Conservation (phyloP, 2,888 invertebrate genomes). For the Drosophila longiperda region DNA sequence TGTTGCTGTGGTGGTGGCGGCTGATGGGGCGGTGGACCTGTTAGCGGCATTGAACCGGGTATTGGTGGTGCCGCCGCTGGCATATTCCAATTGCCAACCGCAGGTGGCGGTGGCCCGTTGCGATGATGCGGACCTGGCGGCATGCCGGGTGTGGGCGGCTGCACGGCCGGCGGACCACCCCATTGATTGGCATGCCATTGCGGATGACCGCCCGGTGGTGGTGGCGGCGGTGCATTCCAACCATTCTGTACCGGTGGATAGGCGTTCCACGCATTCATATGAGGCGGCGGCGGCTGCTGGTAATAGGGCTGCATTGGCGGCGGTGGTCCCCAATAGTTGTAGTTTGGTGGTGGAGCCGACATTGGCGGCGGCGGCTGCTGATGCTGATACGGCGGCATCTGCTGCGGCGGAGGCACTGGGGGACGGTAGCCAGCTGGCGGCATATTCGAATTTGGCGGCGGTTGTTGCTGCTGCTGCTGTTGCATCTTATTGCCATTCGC, state of each 20-base stretch:
- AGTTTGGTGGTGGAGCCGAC: constrained; percentile 79
- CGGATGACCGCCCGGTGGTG: constrained; percentile 66
- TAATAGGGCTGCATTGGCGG: constrained; percentile 75
- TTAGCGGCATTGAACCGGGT: constrained; percentile 59
- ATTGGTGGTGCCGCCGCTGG: constrained; percentile 60
- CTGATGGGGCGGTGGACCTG: constrained; percentile 62
- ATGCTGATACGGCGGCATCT: constrained; percentile 72
- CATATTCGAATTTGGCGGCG: constrained; percentile 58
- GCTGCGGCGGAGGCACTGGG: constrained; percentile 66
- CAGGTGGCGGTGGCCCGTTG: constrained; percentile 68
- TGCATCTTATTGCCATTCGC: constrained; percentile 59
- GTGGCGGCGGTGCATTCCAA: constrained; percentile 80
- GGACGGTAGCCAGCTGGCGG: constrained; percentile 62
- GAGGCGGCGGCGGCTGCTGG: constrained; percentile 85
- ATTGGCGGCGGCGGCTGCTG: constrained; percentile 73
- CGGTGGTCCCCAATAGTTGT: constrained; percentile 81
- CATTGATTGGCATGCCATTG: constrained; percentile 78
- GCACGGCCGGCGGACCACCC: constrained; percentile 70
- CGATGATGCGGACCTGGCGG: constrained; percentile 60
- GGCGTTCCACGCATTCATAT: constrained; percentile 77
- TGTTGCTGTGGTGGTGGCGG: constrained; percentile 48
- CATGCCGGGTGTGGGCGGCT: constrained; percentile 61
- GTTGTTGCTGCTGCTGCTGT: constrained; percentile 51
- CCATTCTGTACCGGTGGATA: constrained; percentile 78
- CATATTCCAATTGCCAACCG: constrained; percentile 67